Base-by-base conservation (phyloP, 2,113 vertebrate species). In the pig (Sus scrofa) region DNA sequence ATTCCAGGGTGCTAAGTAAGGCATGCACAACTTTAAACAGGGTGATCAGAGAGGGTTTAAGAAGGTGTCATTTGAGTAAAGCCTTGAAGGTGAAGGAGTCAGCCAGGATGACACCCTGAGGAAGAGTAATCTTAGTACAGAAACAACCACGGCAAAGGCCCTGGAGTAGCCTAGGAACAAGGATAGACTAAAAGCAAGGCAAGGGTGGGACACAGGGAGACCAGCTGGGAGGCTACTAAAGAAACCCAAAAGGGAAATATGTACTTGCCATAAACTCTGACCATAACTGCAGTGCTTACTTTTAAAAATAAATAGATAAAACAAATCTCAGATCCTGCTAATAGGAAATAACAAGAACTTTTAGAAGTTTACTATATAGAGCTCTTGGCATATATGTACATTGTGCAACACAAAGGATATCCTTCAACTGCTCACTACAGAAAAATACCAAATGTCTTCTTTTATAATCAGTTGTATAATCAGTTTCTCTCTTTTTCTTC, bases 21-120 rank as follows among this genome's bases (percentile, higher is more conserved):
- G 27, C 58, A 90, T 34, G n/a, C 30, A 56, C 18, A 96, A 75
- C 91, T 94, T 95, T 88, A 89, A 96, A 81, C 10, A 87, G 70
- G n/a, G 12, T 73, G 32, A 32, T 83, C 44, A 82, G 11, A 88
- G 22, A 94, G 27, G 75, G 73, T 83, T 90, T 88, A 82, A 77
- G 56, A 95, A 82, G 10, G 39, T 91, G 39, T 50, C 34, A 74
- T 91, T 54, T 96, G 58, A 83, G 89, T 78, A 82, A 91, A 88
- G 32, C 84, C 39, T 71, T 87, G 14, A 93, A 96, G n/a, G 92
- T 91, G 22, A 94, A 22, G 30, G 22, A 95, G 44, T 81, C 78
- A 71, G 79, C 71, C 44, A 70, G 10, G 1, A 15, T 89, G 96
- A 96, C 52, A 89, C 39, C 58, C 86, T 34, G 6, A 56, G 19